Base-by-base conservation (phyloP, 2,888 invertebrate species). In the Osedax frankpressi region DNA sequence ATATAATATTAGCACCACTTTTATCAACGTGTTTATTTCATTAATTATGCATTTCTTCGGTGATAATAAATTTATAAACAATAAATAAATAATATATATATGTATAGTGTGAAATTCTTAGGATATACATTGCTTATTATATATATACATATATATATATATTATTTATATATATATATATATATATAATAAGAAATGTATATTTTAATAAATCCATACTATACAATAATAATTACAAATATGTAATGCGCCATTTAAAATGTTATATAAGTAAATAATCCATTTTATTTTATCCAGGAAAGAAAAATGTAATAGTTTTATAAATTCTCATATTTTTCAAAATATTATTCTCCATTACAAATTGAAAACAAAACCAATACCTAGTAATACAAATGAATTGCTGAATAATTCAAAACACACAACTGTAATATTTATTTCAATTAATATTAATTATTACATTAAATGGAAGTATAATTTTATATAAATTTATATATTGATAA, bases 161-260 rank as follows among this genome's bases (percentile, higher is more conserved):
- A 65, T 65, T n/a, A 65, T 19, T n/a, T 65, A 19, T 65, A 65
- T 65, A 19, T 19, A 19, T 65, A 65, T 65, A 65, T 65, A 65
- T 65, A 65, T 65, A 65, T 65, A 65, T 65, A 1, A n/a, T n/a
- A 19, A 24, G 11, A 24, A 19, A 24, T 24, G 24, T 65, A 65
- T 65, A 65, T 65, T n/a, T 24, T 19, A 65, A n/a, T n/a, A n/a
- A 65, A 65, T 65, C 11, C 24, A 1, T 65, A n/a, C 24, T n/a
- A 65, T 65, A 19, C 11, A 19, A 19, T 65, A 65, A n/a, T n/a
- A n/a, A 59, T 19, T 59, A 59, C n/a, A 59, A 19, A 59, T 59
- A 59, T 59, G n/a, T 59, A 59, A 19, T 19, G 14, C 14, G 14
- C 14, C n/a, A 59, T 59, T 19, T 59, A 59, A 59, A 14, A 59